Conservation (phyloP, 2,888 invertebrate genomes). For the Andrena chrysosceles region DNA sequence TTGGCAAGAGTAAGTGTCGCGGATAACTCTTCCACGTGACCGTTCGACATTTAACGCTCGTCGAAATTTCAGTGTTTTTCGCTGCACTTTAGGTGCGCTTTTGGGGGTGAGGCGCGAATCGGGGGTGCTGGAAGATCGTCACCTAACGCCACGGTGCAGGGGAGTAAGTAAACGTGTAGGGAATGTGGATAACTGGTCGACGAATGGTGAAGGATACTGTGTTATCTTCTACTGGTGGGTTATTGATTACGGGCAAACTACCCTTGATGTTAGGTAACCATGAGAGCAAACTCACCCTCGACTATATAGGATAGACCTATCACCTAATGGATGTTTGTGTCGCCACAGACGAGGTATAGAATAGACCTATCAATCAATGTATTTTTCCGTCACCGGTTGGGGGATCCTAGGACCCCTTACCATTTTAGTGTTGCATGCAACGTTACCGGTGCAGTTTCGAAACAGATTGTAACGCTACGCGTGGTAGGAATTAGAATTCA, state of each 20-base stretch:
- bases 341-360: too few species aligned
- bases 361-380: too few species aligned
- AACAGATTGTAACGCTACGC: too few species aligned
- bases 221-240: slow-evolving; percentile 15
- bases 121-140: neutral
- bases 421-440: too few species aligned
- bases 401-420: too few species aligned
- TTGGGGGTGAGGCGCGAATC: neutral
- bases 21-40: slow-evolving; percentile 31
- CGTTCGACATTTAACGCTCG: slow-evolving; percentile 40
- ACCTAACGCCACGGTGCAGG: slow-evolving; percentile 25
- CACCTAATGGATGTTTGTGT: too few species aligned
- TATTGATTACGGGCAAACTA: slow-evolving; percentile 15
- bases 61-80: neutral
- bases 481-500: too few species aligned
- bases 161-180: neutral
- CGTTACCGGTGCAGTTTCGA: too few species aligned
- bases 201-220: neutral
- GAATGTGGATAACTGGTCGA: too few species aligned
- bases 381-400: too few species aligned
- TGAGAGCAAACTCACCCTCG: slow-evolving; percentile 3
- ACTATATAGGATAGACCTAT: too few species aligned
- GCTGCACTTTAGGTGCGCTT: neutral
- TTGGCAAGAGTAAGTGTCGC: slow-evolving; percentile 2
- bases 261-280: neutral